A percentile compares a stretch with the other conserved stretches of the same genome.
phyloP scores from a whole-genome alignment of 2,113 vertebrate species.

The Proteles cristata region DNA sequence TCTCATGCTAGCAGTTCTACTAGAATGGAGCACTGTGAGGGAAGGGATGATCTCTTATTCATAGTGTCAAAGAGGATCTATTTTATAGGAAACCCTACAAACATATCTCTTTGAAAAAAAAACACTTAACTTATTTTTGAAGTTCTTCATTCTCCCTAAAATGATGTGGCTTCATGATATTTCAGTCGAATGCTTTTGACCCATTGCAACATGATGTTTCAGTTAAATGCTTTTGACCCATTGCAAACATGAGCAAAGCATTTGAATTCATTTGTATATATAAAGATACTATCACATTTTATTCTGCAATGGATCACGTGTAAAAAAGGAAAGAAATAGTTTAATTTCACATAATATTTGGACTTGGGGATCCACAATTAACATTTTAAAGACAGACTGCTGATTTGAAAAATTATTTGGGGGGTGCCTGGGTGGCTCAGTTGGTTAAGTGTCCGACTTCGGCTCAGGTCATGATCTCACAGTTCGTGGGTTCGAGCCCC shows the following conservation, averaged over 20 bases:
- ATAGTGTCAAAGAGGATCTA: background rate
- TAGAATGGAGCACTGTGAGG: background rate
- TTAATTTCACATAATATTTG: slow-evolving; percentile 63
- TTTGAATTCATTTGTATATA: background rate
- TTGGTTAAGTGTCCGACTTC: too few species aligned
- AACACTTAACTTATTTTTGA: background rate
- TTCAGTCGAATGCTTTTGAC: background rate
- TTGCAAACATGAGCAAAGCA: slow-evolving; percentile 35
- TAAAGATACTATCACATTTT: slow-evolving; percentile 21
- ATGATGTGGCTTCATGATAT: background rate
- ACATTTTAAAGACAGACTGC: slow-evolving; percentile 81
- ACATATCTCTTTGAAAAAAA: background rate
- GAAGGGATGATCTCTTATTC: background rate
- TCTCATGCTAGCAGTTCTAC: background rate
- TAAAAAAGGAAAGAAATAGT: slow-evolving; percentile 60
- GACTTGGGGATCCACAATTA: slow-evolving; percentile 78
- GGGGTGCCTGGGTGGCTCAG: too few species aligned
- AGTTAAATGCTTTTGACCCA: background rate
- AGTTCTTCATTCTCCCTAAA: background rate
- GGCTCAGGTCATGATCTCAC: too few species aligned
- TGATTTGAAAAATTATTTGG: slow-evolving; percentile 71
- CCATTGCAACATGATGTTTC: background rate
- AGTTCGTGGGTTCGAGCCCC: too few species aligned
- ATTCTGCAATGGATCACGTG: background rate
- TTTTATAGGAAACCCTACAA: slow-evolving; percentile 5